Conservation (phyloP, 2,797 vertebrate genomes). For the Pachyuromys duprasi region DNA sequence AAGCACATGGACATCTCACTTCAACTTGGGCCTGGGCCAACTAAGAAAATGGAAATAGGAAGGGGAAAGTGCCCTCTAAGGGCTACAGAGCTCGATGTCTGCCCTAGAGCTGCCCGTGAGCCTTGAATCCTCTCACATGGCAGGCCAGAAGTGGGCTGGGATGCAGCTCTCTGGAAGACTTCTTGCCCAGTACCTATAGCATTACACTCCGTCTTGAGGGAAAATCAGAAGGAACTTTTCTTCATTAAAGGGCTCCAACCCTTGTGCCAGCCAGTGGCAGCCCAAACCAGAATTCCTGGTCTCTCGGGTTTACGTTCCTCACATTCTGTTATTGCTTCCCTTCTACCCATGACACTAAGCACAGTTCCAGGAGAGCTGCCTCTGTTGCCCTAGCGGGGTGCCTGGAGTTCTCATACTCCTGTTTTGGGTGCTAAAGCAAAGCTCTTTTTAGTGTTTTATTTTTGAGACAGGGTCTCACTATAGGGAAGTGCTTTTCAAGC, state of each 20-base stretch:
- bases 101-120: rapidly evolving
- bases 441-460: not conserved
- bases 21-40: not conserved
- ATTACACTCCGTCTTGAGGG: not conserved
- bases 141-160: not conserved
- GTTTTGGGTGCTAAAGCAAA: not conserved
- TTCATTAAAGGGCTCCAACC: not conserved
- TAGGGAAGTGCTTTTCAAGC: not conserved
- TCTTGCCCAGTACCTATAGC: not conserved
- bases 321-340: not conserved
- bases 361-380: not conserved
- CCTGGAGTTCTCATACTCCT: not conserved
- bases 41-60: not conserved
- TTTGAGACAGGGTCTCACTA: not conserved
- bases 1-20: not conserved
- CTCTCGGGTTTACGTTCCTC: not conserved
- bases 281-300: not conserved
- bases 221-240: not conserved
- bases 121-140: not conserved
- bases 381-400: not conserved
- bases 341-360: not conserved
- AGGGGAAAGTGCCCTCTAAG: not conserved
- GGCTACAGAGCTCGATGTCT: not conserved
- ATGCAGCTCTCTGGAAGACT: not conserved
- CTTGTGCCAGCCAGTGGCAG: not conserved